Evolutionary conservation across 2,113 vertebrate genomes (phyloP).

Genomic region (Semnornis frantzii): DNA sequence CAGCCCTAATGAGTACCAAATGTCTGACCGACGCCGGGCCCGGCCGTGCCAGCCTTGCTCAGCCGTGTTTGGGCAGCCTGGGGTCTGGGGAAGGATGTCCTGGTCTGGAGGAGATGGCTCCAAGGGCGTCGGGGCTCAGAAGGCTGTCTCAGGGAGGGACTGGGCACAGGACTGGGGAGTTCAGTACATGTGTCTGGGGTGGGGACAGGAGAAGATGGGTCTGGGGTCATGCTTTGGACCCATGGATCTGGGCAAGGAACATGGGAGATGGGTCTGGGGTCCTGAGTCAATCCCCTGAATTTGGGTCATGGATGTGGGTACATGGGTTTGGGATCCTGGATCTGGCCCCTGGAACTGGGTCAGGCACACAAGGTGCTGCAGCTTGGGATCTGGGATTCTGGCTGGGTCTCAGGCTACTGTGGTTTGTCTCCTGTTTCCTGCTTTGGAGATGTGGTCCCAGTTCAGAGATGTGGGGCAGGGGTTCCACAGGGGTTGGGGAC

Average conservation of each 20-base stretch:
- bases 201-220: neutral
- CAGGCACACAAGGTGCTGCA: neutral
- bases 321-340: neutral
- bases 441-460: neutral
- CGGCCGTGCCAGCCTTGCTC: neutral
- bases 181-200: neutral
- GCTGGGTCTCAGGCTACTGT: neutral
- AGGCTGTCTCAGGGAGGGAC: neutral
- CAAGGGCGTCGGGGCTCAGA: too few relatives aligned
- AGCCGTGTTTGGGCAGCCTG: too few relatives aligned
- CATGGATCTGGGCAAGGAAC: neutral
- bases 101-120: neutral
- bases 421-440: neutral
- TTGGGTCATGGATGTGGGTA: neutral
- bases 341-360: too few relatives aligned
- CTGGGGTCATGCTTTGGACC: neutral
- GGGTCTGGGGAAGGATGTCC: neutral
- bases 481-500: fast-evolving
- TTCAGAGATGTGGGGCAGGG: neutral
- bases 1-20: constrained; percentile 39
- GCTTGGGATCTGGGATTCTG: neutral
- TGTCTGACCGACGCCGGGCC: neutral
- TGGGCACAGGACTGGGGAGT: neutral
- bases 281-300: neutral
- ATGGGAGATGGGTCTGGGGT: too few relatives aligned